Evolutionary conservation across 2,113 vertebrate species (phyloP).

Genomic region (Sitta europaea): DNA sequence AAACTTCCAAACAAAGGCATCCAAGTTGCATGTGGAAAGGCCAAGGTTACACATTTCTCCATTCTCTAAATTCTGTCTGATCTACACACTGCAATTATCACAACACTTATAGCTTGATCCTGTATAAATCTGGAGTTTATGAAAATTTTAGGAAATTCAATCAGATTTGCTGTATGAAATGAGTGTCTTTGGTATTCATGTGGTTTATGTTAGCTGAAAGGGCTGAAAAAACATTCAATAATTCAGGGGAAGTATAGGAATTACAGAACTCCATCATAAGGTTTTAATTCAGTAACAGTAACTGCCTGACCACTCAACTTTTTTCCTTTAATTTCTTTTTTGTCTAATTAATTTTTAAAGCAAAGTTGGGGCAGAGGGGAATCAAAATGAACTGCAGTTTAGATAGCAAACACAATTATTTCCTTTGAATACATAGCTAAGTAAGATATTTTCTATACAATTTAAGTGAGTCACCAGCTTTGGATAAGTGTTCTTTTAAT

Average conservation of each 20-base stretch:
- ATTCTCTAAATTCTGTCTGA: background rate
- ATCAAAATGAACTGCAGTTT: background rate
- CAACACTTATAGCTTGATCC: background rate
- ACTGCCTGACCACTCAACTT: background rate
- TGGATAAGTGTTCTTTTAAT: background rate
- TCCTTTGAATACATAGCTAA: background rate
- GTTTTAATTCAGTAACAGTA: slow-evolving; percentile 10
- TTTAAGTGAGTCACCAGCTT: background rate
- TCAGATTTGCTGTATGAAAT: background rate
- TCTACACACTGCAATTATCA: background rate
- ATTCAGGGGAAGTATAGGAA: background rate
- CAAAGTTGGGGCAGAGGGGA: background rate
- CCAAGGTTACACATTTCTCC: background rate
- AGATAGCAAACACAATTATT: background rate
- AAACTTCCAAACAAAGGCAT: background rate
- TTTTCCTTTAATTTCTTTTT: background rate
- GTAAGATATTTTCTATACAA: background rate
- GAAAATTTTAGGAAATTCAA: background rate
- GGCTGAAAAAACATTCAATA: background rate
- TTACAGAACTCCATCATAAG: background rate
- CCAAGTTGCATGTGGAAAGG: background rate
- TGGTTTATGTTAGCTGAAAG: background rate
- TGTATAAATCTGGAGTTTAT: background rate
- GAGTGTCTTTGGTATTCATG: background rate
- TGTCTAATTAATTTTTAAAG: background rate